Base-by-base conservation (phyloP, 2,113 vertebrate genomes). In the Pandion haliaetus region DNA sequence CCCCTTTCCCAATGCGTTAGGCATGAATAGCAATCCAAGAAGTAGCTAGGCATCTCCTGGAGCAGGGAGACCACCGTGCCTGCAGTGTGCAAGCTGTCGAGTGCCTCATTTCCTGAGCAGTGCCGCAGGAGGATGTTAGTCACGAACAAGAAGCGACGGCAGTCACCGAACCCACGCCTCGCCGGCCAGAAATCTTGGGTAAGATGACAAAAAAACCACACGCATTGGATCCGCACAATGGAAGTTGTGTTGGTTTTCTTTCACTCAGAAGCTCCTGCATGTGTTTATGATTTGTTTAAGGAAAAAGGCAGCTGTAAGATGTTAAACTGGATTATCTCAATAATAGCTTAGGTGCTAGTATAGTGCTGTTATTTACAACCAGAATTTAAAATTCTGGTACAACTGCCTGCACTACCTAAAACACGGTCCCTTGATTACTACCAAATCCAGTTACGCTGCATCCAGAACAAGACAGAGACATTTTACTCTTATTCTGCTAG, bases 221-320 rank as follows among this genome's bases (percentile, higher is more conserved):
- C 5, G 2, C 14, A 1, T 2, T 9, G 38, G 59, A 18, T 7
- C 24, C 1, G 0, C 3, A 7, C 32, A 6, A 16, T 6, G 23
- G 36, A 63, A 63, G n/a, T 6, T 0, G 15, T 2, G 5, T 4
- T 15, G 44, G 28, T 36, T 85, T 58, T 13, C 81, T 28, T n/a
- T 17, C 25, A 1, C n/a, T 49, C 40, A 3, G 65, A 25, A 84
- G 81, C 42, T 4, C 66, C 47, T 10, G 47, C 45, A 3, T 8
- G 17, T 28, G 77, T n/a, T 82, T 69, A 5, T 8, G 55, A 38
- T 82, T 76, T 67, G 31, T 17, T 34, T 23, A 17, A 54, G 49
- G 61, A 5, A 26, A 63, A 36, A 36, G 8, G 69, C 76, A n/a
- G 67, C 67, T 42, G 72, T 6, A 12, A 14, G 34, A 34, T 7